Base-by-base conservation (phyloP, 2,797 vertebrate genomes). In the Cirrhinus molitorella region DNA sequence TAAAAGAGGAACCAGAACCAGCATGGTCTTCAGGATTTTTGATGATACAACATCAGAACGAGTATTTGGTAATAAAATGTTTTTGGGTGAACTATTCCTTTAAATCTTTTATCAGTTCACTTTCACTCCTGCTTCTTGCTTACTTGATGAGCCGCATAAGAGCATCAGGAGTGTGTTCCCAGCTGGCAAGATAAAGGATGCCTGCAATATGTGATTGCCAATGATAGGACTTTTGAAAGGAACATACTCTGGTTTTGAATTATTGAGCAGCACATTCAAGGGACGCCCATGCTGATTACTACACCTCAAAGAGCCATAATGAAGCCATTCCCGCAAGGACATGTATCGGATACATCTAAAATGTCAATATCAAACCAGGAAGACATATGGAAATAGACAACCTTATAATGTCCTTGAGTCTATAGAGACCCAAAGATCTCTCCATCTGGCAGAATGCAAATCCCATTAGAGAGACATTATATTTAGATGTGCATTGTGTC, bases 211-310 rank as follows among this genome's bases (percentile, higher is more conserved):
- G n/a, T 81, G 53, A 83, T 80, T 72, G 21, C 9, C 49, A 79
- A 83, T 68, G 73, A 85, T 82, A 85, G 74, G n/a, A 51, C 63
- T 70, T 79, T 79, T 85, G 25, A 87, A 79, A 76, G 65, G 57
- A 81, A 85, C 84, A 82, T 84, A 79, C 70, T 77, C 23, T 13
- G 59, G 59, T 40, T 82, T 53, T 88, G 79, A 84, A 87, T 84
- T 85, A 85, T 85, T 84, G 51, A 84, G 25, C 28, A 47, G 55
- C 61, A 40, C 84, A 83, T 87, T 80, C 12, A 74, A 59, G 66
- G 23, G 53, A 25, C 23, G 37, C 31, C 55, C 11, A 14, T 63
- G 81, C 45, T 84, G 73, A 85, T 84, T 53, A 51, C 55, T 11
- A 25, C 16, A 79, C 49, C 80, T 83, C 34, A 75, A 75, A 81